Base-by-base conservation (phyloP, 2,888 invertebrate genomes). In the Cancer borealis region DNA sequence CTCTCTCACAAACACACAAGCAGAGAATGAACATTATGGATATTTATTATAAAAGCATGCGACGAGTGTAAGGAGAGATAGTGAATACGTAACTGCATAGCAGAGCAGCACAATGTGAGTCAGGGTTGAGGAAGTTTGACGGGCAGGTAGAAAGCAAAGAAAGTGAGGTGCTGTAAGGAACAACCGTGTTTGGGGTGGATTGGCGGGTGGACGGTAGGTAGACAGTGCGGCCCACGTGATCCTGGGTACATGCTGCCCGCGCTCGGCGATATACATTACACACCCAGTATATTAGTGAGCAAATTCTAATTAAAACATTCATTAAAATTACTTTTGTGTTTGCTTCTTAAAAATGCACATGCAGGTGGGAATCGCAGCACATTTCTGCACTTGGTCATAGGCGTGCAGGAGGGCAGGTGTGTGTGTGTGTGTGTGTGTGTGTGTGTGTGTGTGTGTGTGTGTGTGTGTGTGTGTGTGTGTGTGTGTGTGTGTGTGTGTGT, bases 281-380 rank as follows among this genome's bases (percentile, higher is more conserved):
- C 84, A 49, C 84, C 54, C 54, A 47, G 92, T 92, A 92, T n/a
- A 92, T 92, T 92, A 92, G 92, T 92, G 87, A 92, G 92, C 92
- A 92, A 92, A 87, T 92, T 92, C 88, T 92, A 92, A 92, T 92
- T 92, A 92, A 92, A 92, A 92, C 87, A 87, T 87, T 92, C 92
- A 92, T 92, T 92, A 92, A 92, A 92, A 92, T 92, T 92, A 87
- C 92, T 87, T 92, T 92, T 92, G 54, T 87, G 87, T 84, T 87
- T 88, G 92, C 39, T 79, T 84, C 39, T 21, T 21, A 87, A 79
- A 92, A 92, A 92, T 84, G 60, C 87, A 92, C 73, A 92, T 49
- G 87, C 92, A 92, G 49, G 92, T 92, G 92, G 30, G 92, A 92
- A n/a, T 47, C 46, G 39, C 39, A 45, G 47, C 87, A 79, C 87